Base-by-base conservation (phyloP, 2,888 invertebrate genomes). In the Pyrrhosoma nymphula region DNA sequence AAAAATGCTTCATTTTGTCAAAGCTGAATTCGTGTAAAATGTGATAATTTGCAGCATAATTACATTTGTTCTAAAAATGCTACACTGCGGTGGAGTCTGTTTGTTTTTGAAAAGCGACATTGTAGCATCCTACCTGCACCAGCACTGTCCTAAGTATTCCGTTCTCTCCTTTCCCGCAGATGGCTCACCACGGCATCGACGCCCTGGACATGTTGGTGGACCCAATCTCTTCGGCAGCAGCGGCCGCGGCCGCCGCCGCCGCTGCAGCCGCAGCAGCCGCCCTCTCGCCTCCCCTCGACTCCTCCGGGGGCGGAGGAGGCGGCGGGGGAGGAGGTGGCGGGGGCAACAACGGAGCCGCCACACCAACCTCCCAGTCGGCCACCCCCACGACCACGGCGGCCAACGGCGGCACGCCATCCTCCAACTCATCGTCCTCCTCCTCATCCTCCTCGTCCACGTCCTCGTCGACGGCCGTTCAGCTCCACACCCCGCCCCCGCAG, bases 131-230 rank as follows among this genome's bases (percentile, higher is more conserved):
- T 35, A 95, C 56, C 82, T 56, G 30, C 20, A 60, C 2, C 60
- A 39, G 2, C 20, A 47, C 90, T 60, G 47, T 26, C 35, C 90
- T 90, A 82, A 82, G 2, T 8, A 47, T n/a, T 82, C 82, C 82
- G 12, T 82, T 26, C 95, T n/a, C 47, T n/a, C 39, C 30, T 60
- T 39, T 55, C 90, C 69, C 47, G 60, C 98, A 99, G 99, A 99
- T 99, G 99, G 98, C 98, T 95, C 99, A 99, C 97, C 98, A 98
- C 96, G 98, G 98, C 95, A 99, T 99, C 99, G 99, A 99, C 97
- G 98, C 99, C 26, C 97, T 99, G 96, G 99, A 99, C 97, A 99
- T 99, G 98, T 97, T 99, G 96, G 93, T 93, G 39, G 99, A 99
- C 97, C 99, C 99, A 35, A 97, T 98, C 95, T 98, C 98, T 0